A percentile compares a stretch with the other conserved stretches of the same genome.
These are phyloP conservation scores for Parasteatoda lunata DNA, from an alignment of 2,888 invertebrate genomes.

Conservation along the genomic window DNA sequence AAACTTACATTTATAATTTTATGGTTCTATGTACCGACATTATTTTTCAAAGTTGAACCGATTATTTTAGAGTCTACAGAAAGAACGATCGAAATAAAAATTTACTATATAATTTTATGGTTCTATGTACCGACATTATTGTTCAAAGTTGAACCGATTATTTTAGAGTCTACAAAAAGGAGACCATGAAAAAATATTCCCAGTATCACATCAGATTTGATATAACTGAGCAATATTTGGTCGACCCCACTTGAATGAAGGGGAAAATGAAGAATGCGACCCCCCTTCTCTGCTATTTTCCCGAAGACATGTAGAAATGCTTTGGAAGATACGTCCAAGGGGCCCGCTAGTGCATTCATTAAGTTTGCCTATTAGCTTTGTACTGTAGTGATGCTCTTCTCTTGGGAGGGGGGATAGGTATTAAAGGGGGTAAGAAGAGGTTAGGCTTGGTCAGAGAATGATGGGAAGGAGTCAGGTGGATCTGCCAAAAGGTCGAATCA, in stretches of 20 bases:
- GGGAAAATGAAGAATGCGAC: constrained; percentile 15
- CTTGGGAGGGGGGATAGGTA: neutral
- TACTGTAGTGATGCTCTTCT: constrained; percentile 6
- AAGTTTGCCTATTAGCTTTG: constrained; percentile 62
- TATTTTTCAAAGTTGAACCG: too few species aligned
- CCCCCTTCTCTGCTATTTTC: constrained; percentile 44
- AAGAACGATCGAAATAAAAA: too few species aligned
- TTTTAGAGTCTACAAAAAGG: too few species aligned
- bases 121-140: too few species aligned
- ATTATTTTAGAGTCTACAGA: too few species aligned
- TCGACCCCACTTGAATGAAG: constrained; percentile 19
- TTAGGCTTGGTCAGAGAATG: constrained; percentile 9
- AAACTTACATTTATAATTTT: too few species aligned
- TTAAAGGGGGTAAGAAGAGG: constrained; percentile 13
- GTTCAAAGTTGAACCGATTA: too few species aligned
- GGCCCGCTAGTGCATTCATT: constrained; percentile 57
- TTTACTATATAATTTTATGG: too few species aligned
- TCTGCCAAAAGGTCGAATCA: constrained; percentile 62
- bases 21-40: too few species aligned
- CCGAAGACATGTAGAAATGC: constrained; percentile 49
- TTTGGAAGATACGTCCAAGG: constrained; percentile 54
- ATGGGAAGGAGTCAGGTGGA: constrained; percentile 62
- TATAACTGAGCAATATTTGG: constrained; percentile 40
- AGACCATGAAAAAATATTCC: too few species aligned
- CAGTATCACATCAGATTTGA: too few species aligned